Percentiles rank a stretch among this genome's conserved stretches.
Evolutionary conservation across 30 jellyfish, hydroid and myxozoan species (phyloP).

Genomic region (Haliclystus octoradiatus): DNA sequence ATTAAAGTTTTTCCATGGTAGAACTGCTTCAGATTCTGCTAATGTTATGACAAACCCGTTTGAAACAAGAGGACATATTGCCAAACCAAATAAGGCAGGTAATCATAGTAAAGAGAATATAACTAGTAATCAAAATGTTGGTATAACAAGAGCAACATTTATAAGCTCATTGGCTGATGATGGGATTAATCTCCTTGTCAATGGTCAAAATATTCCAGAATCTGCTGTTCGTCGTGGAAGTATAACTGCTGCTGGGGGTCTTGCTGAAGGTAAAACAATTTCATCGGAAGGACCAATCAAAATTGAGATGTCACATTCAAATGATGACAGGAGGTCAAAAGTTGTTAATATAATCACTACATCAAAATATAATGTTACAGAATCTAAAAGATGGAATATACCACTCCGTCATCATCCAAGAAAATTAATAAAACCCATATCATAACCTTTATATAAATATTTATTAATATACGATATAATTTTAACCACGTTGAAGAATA

Average conservation of each 20-base stretch:
- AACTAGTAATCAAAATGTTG: not conserved
- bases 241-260: not conserved
- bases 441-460: not conserved
- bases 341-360: conserved; percentile 76
- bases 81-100: conserved; percentile 35
- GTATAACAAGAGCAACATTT: conserved; percentile 25
- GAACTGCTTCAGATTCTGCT: conserved; percentile 82
- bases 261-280: conserved; percentile 45
- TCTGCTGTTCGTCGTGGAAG: not conserved
- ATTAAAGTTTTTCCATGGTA: conserved; percentile 68
- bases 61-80: conserved; percentile 56
- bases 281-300: conserved; percentile 64
- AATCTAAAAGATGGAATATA: conserved; percentile 33
- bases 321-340: conserved; percentile 58
- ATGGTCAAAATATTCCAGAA: conserved; percentile 20
- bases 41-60: conserved; percentile 25
- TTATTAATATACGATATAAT: too few relatives aligned
- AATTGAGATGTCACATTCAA: conserved; percentile 66
- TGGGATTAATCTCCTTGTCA: conserved; percentile 51
- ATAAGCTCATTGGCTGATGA: conserved; percentile 42
- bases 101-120: not conserved
- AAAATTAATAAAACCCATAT: not conserved
- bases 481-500: too few relatives aligned
- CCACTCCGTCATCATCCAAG: not conserved
- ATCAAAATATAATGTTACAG: conserved; percentile 56